Conservation (phyloP, 2,797 vertebrate genomes). For the Caiman crocodilus region DNA sequence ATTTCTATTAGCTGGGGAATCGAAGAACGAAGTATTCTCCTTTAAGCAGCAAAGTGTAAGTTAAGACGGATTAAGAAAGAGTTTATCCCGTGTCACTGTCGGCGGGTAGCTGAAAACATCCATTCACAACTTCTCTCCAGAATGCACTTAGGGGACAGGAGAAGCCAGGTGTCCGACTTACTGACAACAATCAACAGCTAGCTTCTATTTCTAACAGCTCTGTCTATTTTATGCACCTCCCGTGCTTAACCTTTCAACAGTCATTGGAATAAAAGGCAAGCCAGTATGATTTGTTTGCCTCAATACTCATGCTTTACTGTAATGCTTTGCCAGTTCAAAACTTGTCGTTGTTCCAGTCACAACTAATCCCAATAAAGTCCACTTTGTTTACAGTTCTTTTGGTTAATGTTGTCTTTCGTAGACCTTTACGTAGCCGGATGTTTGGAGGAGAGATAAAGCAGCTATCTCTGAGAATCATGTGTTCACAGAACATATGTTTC, state of each 20-base stretch:
- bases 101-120: conserved; percentile 5
- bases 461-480: rapidly evolving
- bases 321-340: not conserved
- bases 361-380: conserved; percentile 15
- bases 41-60: not conserved
- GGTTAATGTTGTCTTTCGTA: not conserved
- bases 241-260: not conserved
- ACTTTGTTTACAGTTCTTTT: not conserved
- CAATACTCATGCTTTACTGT: not conserved
- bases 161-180: not conserved
- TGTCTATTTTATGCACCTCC: not conserved
- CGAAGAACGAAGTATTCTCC: conserved; percentile 14
- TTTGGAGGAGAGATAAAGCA: not conserved
- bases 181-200: not conserved
- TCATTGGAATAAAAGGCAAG: not conserved
- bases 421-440: not conserved
- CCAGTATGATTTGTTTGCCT: not conserved
- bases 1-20: conserved; percentile 39
- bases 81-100: conserved; percentile 18
- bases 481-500: not conserved
- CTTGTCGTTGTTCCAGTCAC: not conserved
- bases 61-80: conserved; percentile 3
- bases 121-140: conserved; percentile 14
- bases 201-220: conserved; percentile 2
- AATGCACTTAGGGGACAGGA: not conserved